Base-by-base conservation (phyloP, 2,888 invertebrate species). In the Ochropleura plecta region DNA sequence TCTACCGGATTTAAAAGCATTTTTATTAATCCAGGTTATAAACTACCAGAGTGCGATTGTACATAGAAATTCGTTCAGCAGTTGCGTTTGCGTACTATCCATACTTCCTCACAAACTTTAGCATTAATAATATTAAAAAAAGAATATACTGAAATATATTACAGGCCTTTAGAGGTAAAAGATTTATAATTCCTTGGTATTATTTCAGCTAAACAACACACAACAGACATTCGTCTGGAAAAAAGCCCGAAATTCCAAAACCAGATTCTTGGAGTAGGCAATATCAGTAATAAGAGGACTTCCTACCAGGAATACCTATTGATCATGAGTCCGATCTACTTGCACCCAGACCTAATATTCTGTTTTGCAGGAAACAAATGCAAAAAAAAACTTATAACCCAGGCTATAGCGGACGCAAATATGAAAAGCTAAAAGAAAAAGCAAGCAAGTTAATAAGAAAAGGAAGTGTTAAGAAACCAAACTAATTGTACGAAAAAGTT, bases 181-280 rank as follows among this genome's bases (percentile, higher is more conserved):
- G n/a, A 42, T 8, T 51, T 44, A 30, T 18, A 10, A 46, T 46
- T 60, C 0, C 8, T 48, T 53, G n/a, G 10, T 46, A 7, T 48
- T 44, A 60, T 30, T 51, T 51, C 20, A 18, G 8, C 14, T 3
- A 59, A 44, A 9, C 44, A 44, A 40, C 40, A 16, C 16, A 20
- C 30, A 0, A 9, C 12, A 49, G 3, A 14, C 14, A 62, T 67
- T 70, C 57, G 71, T 78, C 57, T 70, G 68, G 78, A 70, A 82
- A 79, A 64, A 66, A 66, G 60, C 20, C 64, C 75, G 74, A 77
- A 76, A 78, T 65, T 74, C 71, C 67, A 42, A 76, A 72, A 46
- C 59, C 48, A 70, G 57, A 73, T 82, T 59, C 40, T 60, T 60
- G 57, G 57, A 67, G 63, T 42, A 40, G n/a, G 20, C 64, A 70